Evolutionary conservation across 1,140 invertebrate genomes (phyloP).

Genomic region (Colletes gigas): DNA sequence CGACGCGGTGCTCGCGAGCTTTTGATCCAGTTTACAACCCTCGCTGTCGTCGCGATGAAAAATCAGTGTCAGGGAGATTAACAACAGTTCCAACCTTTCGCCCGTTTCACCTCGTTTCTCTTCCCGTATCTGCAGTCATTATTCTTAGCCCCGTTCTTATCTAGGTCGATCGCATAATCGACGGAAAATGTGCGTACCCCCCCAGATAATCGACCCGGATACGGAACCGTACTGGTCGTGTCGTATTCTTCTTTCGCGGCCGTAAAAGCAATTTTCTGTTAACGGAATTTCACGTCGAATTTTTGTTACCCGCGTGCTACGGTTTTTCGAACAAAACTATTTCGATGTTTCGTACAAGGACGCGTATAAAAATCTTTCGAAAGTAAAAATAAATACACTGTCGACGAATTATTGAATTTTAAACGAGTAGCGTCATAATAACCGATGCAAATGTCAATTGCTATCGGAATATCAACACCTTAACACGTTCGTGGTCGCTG

Average conservation of each 20-base stretch:
- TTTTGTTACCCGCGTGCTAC: background rate
- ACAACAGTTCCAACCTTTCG: constrained; percentile 14
- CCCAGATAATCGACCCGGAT: constrained; percentile 20
- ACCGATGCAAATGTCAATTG: too few species aligned
- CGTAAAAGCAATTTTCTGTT: too few species aligned
- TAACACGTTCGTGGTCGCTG: too few species aligned
- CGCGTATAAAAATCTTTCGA: too few species aligned
- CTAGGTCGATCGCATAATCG: constrained; percentile 53
- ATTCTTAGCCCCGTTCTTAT: constrained; percentile 45
- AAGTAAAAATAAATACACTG: too few species aligned
- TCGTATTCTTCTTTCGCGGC: background rate
- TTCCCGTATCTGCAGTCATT: constrained; percentile 43
- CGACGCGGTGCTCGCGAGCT: background rate
- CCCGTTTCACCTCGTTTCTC: constrained; percentile 16
- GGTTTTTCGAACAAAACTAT: too few species aligned
- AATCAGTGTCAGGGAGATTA: constrained; percentile 43
- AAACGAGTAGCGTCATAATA: too few species aligned
- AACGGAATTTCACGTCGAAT: background rate
- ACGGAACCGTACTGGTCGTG: background rate
- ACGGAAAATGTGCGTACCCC: constrained; percentile 37
- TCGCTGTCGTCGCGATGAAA: constrained; percentile 26
- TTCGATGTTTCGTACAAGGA: too few species aligned
- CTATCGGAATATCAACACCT: too few species aligned
- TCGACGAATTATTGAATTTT: too few species aligned
- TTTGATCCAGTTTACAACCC: constrained; percentile 22